phyloP scores from a whole-genome alignment of 2,797 vertebrate genomes.

The Bryconaethiops microstoma region DNA sequence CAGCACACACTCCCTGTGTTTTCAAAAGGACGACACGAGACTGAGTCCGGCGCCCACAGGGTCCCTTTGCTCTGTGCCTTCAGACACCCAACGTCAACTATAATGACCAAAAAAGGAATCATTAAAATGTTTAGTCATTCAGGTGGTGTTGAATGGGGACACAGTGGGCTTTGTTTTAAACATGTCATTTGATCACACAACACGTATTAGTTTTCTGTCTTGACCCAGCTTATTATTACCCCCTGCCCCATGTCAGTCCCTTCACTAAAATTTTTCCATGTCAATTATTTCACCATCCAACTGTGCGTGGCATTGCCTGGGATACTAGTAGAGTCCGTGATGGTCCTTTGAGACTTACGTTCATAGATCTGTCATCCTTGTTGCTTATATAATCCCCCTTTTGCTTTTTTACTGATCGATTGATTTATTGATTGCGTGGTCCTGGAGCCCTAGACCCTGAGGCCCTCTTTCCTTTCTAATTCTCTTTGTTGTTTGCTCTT shows the following conservation, averaged over 20 bases:
- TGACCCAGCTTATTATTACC: conserved; percentile 3
- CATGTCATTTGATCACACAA: neutral
- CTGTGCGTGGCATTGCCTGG: neutral
- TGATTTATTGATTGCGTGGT: neutral
- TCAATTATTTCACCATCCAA: conserved; percentile 32
- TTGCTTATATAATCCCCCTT: neutral
- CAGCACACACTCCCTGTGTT: neutral
- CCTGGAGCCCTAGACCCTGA: too few species aligned
- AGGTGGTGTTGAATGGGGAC: neutral
- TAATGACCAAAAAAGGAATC: conserved; percentile 25
- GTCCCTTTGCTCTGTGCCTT: conserved; percentile 4
- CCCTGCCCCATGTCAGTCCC: conserved; percentile 6
- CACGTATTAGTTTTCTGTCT: conserved; percentile 20
- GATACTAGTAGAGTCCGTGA: neutral
- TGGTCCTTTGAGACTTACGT: neutral
- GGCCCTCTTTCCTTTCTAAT: neutral
- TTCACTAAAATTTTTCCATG: conserved; percentile 2
- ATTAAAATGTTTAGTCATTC: conserved; percentile 27
- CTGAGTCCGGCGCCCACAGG: conserved; percentile 3
- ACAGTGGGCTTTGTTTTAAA: conserved; percentile 21
- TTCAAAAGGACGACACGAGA: conserved; percentile 1
- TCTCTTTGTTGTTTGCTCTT: conserved; percentile 1
- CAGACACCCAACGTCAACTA: conserved; percentile 18
- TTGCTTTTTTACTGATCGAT: neutral
- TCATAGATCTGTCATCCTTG: neutral